These are phyloP conservation scores for Takifugu flavidus DNA, from an alignment of 2,113 vertebrate species.

Conservation along the genomic window DNA sequence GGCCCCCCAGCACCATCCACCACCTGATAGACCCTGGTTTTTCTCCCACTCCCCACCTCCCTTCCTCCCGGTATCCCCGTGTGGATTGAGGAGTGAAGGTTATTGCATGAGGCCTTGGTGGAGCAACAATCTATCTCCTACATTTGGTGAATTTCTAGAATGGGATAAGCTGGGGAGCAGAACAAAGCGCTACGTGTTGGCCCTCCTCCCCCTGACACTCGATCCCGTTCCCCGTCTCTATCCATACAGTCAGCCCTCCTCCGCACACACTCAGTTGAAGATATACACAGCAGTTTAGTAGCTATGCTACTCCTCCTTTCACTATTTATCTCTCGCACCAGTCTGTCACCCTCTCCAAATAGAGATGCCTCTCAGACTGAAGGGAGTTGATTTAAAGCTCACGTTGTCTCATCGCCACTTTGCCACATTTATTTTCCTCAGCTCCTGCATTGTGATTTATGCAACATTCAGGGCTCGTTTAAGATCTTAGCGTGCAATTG, in stretches of 20 bases:
- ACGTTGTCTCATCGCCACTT: conserved; percentile 43
- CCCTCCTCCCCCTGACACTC: conserved; percentile 60
- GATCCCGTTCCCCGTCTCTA: conserved; percentile 40
- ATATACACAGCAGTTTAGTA: conserved; percentile 87
- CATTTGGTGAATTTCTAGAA: conserved; percentile 87
- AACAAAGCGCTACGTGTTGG: conserved; percentile 80
- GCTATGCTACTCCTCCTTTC: conserved; percentile 45
- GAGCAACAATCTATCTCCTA: conserved; percentile 88
- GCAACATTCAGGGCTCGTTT: neutral
- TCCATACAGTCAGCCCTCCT: conserved; percentile 9
- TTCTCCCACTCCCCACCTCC: conserved; percentile 51
- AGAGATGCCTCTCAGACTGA: conserved; percentile 40
- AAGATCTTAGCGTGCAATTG: no score
- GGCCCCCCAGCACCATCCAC: conserved; percentile 21
- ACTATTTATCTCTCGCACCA: conserved; percentile 35
- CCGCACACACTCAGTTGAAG: conserved; percentile 46
- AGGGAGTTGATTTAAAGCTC: conserved; percentile 58
- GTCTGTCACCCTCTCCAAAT: conserved; percentile 44
- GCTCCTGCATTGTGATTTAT: conserved; percentile 35
- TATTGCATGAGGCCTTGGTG: conserved; percentile 85
- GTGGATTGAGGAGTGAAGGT: conserved; percentile 82
- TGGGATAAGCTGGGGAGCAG: conserved; percentile 78
- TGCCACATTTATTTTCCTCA: conserved; percentile 41
- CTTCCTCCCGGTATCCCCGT: conserved; percentile 60
- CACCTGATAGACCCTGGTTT: conserved; percentile 16